These are phyloP conservation scores for Pseudomyrmex cubaensis DNA, from an alignment of 1,140 invertebrate species.

Conservation along the genomic window DNA sequence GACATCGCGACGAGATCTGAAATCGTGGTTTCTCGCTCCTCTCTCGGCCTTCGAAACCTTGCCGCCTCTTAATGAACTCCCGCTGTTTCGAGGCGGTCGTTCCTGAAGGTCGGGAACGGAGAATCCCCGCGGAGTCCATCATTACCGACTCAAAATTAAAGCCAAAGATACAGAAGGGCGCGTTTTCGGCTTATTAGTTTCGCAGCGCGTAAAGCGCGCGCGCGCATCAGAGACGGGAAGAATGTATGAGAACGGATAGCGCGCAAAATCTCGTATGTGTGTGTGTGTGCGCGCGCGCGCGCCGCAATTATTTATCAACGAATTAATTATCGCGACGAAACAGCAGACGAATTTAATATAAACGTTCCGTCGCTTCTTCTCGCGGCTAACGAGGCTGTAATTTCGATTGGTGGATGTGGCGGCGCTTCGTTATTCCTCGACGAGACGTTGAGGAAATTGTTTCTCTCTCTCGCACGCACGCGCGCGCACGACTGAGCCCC, in stretches of 20 bases:
- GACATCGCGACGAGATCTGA: constrained; percentile 11
- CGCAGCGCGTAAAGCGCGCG: constrained; percentile 52
- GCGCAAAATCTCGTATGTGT: neutral
- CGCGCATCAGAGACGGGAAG: neutral
- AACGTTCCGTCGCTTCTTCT: constrained; percentile 7
- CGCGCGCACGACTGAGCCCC: neutral
- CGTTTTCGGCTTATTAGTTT: constrained; percentile 69
- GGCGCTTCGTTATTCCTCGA: constrained; percentile 40
- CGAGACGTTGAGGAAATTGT: constrained; percentile 12
- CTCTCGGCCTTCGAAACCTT: constrained; percentile 52
- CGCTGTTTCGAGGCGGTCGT: constrained; percentile 64
- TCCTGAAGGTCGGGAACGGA: constrained; percentile 56
- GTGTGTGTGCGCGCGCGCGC: neutral
- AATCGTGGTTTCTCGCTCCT: constrained; percentile 36
- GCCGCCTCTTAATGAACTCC: constrained; percentile 75
- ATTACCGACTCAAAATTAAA: constrained; percentile 79
- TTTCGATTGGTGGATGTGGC: constrained; percentile 42
- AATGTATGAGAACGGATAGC: no score
- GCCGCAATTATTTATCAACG: constrained; percentile 38
- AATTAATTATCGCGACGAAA: constrained; percentile 46
- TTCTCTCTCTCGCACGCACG: neutral
- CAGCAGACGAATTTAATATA: constrained; percentile 39
- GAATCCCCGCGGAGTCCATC: constrained; percentile 72
- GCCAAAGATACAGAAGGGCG: constrained; percentile 63
- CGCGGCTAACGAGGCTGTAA: constrained; percentile 26